These are phyloP conservation scores for Teleopsis dalmanni DNA, from an alignment of 1,140 invertebrate genomes.

Conservation along the genomic window DNA sequence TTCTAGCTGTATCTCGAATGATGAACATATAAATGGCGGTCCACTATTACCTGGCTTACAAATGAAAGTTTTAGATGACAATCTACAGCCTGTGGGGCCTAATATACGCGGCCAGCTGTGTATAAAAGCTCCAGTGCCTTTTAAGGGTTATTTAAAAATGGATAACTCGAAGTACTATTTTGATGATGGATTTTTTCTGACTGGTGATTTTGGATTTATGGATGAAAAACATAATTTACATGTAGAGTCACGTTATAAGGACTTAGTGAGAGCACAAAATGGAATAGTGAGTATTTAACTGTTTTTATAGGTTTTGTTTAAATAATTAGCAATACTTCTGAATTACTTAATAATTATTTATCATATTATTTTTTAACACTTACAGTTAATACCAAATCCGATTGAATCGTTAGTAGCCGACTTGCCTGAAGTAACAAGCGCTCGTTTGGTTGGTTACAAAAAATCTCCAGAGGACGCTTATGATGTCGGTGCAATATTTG, in stretches of 20 bases:
- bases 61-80: slow-evolving; percentile 6
- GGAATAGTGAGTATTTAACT: slow-evolving; percentile 4
- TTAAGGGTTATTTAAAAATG: slow-evolving; percentile 1
- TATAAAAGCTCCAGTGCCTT: background rate
- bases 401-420: background rate
- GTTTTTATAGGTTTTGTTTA: background rate
- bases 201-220: slow-evolving; percentile 9
- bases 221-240: slow-evolving; percentile 2
- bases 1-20: background rate
- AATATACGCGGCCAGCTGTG: slow-evolving; percentile 5
- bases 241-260: slow-evolving; percentile 5
- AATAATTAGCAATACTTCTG: too few relatives aligned
- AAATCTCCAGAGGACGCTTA: background rate
- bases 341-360: too few relatives aligned
- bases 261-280: background rate
- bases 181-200: slow-evolving; percentile 2
- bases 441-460: background rate
- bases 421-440: background rate
- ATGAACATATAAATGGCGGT: slow-evolving; percentile 1
- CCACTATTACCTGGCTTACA: background rate
- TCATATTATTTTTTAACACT: too few relatives aligned
- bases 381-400: slow-evolving; percentile 2
- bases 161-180: slow-evolving; percentile 1
- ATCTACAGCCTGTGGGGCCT: background rate
- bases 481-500: slow-evolving; percentile 1